phyloP scores from a whole-genome alignment of 1,140 invertebrate genomes.

The Dendrolimus kikuchii region DNA sequence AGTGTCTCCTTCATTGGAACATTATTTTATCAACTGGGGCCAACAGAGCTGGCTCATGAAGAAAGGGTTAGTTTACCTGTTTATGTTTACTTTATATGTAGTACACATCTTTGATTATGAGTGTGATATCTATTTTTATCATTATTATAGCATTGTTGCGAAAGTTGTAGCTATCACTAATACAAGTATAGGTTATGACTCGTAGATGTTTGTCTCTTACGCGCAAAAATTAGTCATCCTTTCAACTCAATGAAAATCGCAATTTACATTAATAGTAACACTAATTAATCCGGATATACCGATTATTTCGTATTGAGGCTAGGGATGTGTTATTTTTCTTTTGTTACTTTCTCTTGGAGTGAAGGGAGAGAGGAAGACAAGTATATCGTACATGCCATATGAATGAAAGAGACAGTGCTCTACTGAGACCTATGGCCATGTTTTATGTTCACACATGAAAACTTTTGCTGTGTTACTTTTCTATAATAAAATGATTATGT shows the following conservation, averaged over 20 bases:
- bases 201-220: constrained; percentile 6
- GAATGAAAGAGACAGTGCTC: constrained; percentile 44
- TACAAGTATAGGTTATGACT: constrained; percentile 24
- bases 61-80: constrained; percentile 68
- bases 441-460: constrained; percentile 35
- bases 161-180: constrained; percentile 16
- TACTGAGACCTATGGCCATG: constrained; percentile 36
- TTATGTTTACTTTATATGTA: constrained; percentile 54
- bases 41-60: constrained; percentile 68
- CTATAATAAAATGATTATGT: constrained; percentile 5
- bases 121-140: constrained; percentile 24
- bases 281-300: constrained; percentile 29
- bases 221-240: too few species aligned
- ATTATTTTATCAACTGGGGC: constrained; percentile 56
- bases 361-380: constrained; percentile 57
- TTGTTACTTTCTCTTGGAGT: constrained; percentile 69
- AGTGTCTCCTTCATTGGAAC: constrained; percentile 56
- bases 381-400: constrained; percentile 16
- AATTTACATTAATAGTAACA: constrained; percentile 13
- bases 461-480: constrained; percentile 21
- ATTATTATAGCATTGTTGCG: constrained; percentile 17
- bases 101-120: constrained; percentile 15
- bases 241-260: too few species aligned
- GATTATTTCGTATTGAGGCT: constrained; percentile 35
- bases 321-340: constrained; percentile 61